Conservation (phyloP, 2,888 invertebrate genomes). For the Eupelmus urozonus region DNA sequence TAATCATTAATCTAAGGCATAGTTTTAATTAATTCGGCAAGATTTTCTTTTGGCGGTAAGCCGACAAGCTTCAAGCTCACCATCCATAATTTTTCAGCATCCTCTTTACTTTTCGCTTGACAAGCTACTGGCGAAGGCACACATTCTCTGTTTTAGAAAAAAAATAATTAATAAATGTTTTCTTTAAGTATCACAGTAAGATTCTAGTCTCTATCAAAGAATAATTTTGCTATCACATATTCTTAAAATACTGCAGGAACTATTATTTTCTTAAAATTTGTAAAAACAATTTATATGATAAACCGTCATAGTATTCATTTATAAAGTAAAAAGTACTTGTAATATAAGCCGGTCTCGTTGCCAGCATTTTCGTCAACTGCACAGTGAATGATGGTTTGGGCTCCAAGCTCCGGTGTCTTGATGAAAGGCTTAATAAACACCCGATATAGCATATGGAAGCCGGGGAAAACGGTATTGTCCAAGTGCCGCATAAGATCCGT, state of each 20-base stretch:
- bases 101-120: slow-evolving; percentile 79
- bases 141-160: slow-evolving; percentile 79
- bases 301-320: background rate
- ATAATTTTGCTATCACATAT: no score
- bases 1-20: background rate
- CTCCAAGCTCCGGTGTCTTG: slow-evolving; percentile 83
- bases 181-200: no score
- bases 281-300: no score
- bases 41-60: slow-evolving; percentile 76
- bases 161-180: no score
- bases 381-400: slow-evolving; percentile 87
- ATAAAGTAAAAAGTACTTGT: no score
- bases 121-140: slow-evolving; percentile 77
- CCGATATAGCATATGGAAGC: slow-evolving; percentile 76
- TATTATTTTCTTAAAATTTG: no score
- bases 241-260: no score
- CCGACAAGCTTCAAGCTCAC: slow-evolving; percentile 80
- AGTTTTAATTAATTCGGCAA: slow-evolving; percentile 61
- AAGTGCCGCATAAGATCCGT: slow-evolving; percentile 87
- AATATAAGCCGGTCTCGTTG: slow-evolving; percentile 81
- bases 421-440: slow-evolving; percentile 77
- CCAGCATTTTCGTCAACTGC: slow-evolving; percentile 83
- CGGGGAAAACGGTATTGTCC: slow-evolving; percentile 78
- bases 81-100: slow-evolving; percentile 82
- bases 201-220: no score